Conservation (phyloP, 2,797 vertebrate genomes). For the Anguilla megastoma region DNA sequence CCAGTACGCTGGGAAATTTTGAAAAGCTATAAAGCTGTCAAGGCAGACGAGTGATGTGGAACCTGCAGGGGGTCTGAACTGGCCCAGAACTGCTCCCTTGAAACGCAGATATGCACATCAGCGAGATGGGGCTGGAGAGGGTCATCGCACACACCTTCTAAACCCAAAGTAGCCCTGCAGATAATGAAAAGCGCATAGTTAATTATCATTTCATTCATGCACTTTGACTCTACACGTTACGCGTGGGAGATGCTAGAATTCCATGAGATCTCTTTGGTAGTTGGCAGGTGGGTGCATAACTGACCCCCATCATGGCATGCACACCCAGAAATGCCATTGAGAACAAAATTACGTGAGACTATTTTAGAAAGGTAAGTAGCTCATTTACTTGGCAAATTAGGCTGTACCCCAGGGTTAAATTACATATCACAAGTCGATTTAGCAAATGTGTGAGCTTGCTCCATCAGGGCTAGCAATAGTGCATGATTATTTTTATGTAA, state of each 20-base stretch:
- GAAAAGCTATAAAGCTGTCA: slow-evolving; percentile 28
- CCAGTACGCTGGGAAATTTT: slow-evolving; percentile 16
- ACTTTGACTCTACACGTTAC: not conserved
- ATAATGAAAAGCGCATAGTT: not conserved
- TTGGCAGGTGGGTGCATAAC: too few species aligned
- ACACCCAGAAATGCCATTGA: too few species aligned
- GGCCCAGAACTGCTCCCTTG: not conserved
- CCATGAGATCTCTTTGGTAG: too few species aligned
- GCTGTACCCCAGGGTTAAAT: not conserved
- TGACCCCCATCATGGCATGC: too few species aligned
- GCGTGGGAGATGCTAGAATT: not conserved
- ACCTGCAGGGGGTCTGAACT: not conserved
- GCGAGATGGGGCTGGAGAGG: not conserved
- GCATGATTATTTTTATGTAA: not conserved
- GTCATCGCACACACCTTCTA: not conserved
- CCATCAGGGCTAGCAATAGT: not conserved
- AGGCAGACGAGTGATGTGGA: slow-evolving; percentile 29
- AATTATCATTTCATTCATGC: not conserved
- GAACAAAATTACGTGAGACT: too few species aligned
- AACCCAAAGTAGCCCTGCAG: not conserved
- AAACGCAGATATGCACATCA: not conserved
- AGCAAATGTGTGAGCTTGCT: not conserved
- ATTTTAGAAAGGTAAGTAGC: not conserved
- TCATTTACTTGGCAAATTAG: not conserved
- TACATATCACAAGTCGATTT: not conserved